Evolutionary conservation across 2,888 invertebrate genomes (phyloP), one percentile per base, ranked within the genome.

Genomic region (Polydrusus tereticollis): DNA sequence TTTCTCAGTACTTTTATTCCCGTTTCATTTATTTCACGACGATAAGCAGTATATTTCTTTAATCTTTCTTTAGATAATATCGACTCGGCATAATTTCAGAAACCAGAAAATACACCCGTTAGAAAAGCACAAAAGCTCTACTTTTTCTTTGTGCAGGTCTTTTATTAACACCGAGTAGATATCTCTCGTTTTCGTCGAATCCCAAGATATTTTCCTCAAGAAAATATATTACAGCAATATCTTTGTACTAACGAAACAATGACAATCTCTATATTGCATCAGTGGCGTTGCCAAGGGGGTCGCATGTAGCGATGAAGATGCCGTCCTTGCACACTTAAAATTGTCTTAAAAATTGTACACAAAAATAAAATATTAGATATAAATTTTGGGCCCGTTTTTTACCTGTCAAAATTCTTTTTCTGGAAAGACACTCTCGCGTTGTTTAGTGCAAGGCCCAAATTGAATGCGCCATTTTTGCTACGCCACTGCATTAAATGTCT

Each of bases 201-300:
- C 43, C 62, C 33, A 36, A 58, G 67, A 67, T 67, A 62, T 67
- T 33, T 71, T 63, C 58, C 64, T 52, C 55, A 63, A n/a, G 69
- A 43, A 72, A 72, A 72, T 68, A 72, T 72, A 68, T 72, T 72
- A 63, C 68, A 18, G 73, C 73, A 64, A 73, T 73, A 73, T 73
- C 59, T 69, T 65, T 64, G 64, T 50, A 55, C 64, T 73, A 60
- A 29, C 60, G 73, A 73, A 73, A 73, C 69, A 73, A 69, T 65
- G 69, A 67, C 72, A 67, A 63, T 65, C 64, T 64, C 58, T 73
- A 73, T 69, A 73, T 69, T 60, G 67, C n/a, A n/a, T n/a, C n/a
- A n/a, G n/a, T n/a, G n/a, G n/a, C n/a, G n/a, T n/a, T n/a, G n/a
- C n/a, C n/a, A n/a, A n/a, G n/a, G n/a, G n/a, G n/a, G n/a, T n/a